These are phyloP conservation scores for Mesorhabditis sp. DNA, from an alignment of 2,888 invertebrate species.

Conservation along the genomic window DNA sequence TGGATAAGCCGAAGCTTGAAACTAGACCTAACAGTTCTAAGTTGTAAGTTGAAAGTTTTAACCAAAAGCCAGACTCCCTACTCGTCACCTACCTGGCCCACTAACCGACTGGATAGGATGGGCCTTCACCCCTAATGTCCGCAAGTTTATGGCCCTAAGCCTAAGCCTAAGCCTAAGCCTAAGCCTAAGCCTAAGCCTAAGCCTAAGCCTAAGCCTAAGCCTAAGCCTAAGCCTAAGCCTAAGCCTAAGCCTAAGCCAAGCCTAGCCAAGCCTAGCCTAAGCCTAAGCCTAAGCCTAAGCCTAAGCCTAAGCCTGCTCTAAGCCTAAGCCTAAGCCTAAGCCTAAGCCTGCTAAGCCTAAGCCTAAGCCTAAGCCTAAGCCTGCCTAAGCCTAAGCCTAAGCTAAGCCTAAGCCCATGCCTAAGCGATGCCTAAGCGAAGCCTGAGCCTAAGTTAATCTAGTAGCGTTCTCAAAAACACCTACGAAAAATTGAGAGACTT, in stretches of 20 bases:
- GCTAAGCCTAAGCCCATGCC: neutral
- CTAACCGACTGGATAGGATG: too few species aligned
- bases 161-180: slow-evolving; percentile 4
- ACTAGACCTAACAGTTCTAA: too few species aligned
- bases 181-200: slow-evolving; percentile 4
- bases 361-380: neutral
- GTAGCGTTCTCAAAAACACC: too few species aligned
- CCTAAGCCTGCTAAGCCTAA: neutral
- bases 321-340: slow-evolving; percentile 4
- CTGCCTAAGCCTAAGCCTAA: neutral
- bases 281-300: neutral
- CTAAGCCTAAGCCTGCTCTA: slow-evolving; percentile 6
- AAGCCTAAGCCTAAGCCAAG: slow-evolving; percentile 4
- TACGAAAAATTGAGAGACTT: too few species aligned
- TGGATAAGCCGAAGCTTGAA: too few species aligned
- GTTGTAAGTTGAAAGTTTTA: too few species aligned
- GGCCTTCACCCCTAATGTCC: too few species aligned
- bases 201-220: slow-evolving; percentile 6
- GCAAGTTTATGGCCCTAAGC: neutral
- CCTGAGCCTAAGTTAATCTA: neutral
- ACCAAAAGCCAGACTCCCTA: too few species aligned
- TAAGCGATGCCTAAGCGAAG: neutral
- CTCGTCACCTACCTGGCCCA: too few species aligned
- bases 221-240: slow-evolving; percentile 6
- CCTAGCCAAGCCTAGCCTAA: slow-evolving; percentile 2